Conservation (phyloP, 1,140 invertebrate genomes). For the Brachionus sp. region DNA sequence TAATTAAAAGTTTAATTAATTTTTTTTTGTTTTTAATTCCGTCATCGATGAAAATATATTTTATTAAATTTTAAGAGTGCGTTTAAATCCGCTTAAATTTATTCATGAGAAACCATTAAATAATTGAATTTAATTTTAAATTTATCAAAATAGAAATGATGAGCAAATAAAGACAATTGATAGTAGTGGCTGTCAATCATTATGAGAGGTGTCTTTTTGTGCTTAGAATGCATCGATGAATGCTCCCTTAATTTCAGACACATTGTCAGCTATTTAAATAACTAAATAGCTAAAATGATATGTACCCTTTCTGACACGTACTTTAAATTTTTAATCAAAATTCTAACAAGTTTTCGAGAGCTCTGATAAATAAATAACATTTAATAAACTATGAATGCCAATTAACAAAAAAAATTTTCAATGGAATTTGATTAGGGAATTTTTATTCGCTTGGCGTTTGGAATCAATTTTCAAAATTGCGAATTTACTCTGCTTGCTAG, state of each 20-base stretch:
- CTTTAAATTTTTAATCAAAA: background rate
- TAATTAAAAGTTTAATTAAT: background rate
- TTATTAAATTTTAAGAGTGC: background rate
- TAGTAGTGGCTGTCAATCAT: background rate
- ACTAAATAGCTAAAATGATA: background rate
- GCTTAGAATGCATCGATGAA: background rate
- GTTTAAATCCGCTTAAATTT: background rate
- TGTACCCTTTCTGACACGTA: background rate
- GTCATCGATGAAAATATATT: background rate
- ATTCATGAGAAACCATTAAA: background rate
- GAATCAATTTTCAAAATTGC: constrained; percentile 9
- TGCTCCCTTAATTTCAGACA: background rate
- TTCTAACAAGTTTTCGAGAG: background rate
- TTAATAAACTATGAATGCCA: background rate
- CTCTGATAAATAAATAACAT: background rate
- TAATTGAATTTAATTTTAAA: background rate
- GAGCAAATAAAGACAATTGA: background rate
- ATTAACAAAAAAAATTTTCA: background rate
- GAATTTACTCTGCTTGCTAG: background rate
- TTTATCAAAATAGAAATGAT: background rate
- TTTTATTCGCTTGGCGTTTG: background rate
- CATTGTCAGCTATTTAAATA: background rate
- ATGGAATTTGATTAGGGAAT: background rate
- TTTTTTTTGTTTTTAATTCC: background rate
- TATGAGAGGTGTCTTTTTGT: background rate